Percentiles rank a stretch among this genome's conserved stretches.
Evolutionary conservation across 2,888 invertebrate species (phyloP).

Genomic region (Heteromyza rotundicornis): DNA sequence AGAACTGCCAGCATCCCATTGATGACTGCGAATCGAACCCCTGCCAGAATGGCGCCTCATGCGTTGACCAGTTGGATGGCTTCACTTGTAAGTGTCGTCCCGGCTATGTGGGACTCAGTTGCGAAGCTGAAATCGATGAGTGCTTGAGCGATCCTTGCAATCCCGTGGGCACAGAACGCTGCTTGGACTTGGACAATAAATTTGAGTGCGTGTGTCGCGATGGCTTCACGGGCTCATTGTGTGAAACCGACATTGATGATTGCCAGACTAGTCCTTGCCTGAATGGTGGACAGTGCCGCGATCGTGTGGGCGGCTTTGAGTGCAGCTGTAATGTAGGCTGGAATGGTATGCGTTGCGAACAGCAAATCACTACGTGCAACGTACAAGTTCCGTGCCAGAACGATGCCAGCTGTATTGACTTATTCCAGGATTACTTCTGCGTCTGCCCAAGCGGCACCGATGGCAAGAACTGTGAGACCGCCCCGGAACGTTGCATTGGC

Average conservation of each 20-base stretch:
- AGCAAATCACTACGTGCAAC: constrained; percentile 85
- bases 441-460: constrained; percentile 91
- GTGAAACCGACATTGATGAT: constrained; percentile 87
- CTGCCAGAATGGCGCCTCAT: constrained; percentile 91
- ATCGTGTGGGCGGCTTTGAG: constrained; percentile 82
- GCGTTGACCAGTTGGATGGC: constrained; percentile 85
- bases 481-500: constrained; percentile 78
- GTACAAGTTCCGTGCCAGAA: constrained; percentile 86
- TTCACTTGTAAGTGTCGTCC: constrained; percentile 93
- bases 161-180: constrained; percentile 86
- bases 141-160: constrained; percentile 91
- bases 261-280: constrained; percentile 85
- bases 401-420: constrained; percentile 87
- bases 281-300: constrained; percentile 87
- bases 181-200: constrained; percentile 86
- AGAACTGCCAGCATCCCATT: constrained; percentile 89
- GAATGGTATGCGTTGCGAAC: constrained; percentile 85
- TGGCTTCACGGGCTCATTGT: constrained; percentile 84
- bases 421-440: constrained; percentile 74
- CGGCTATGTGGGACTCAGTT: constrained; percentile 90
- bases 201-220: constrained; percentile 87
- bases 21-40: constrained; percentile 90
- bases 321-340: constrained; percentile 86
- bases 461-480: constrained; percentile 95
- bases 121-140: constrained; percentile 92